Evolutionary conservation across 2,797 vertebrate genomes (phyloP), one percentile per base, ranked within the genome.

Genomic region (Lemur catta): DNA sequence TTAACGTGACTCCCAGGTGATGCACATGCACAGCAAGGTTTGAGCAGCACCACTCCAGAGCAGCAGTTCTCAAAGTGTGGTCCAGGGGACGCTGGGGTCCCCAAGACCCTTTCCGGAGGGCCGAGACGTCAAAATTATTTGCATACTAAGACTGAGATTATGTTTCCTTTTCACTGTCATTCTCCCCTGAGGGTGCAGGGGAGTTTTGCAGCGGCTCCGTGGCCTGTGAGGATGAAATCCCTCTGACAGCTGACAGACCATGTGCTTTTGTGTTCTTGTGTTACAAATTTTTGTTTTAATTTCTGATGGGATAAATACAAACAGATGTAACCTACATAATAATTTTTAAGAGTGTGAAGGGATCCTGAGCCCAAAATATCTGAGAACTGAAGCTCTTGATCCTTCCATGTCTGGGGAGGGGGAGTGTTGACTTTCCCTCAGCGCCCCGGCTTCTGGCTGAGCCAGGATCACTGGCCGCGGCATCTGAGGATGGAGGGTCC

Each of bases 401-500:
- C 14, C 9, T 93, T 59, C 72, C 38, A 33, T 33, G 10, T 75
- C 84, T 41, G 28, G 17, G 5, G 33, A 43, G 55, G 48, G 52
- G 71, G 41, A 41, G 11, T 30, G 4, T 50, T 50, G 15, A 26
- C n/a, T 82, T 95, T 50, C 28, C 20, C 38, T 52, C n/a, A 14
- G 33, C 24, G 28, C 22, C 30, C 30, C 11, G 6, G 43, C 67
- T 57, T 63, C 43, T 2, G 35, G 28, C 41, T 35, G 63, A 69
- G 4, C 52, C 20, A 10, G 2, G 15, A 55, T 48, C 2, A 0
- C 46, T 41, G 15, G 33, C 33, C 33, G 18, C 2, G 0, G 8
- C 84, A 17, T 38, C 5, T 38, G 7, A 43, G 20, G 26, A 26
- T 48, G 46, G 11, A 33, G 11, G 7, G 11, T 76, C n/a, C n/a